Base-by-base conservation (phyloP, 2,888 invertebrate genomes). In the Meandrusa payeni region DNA sequence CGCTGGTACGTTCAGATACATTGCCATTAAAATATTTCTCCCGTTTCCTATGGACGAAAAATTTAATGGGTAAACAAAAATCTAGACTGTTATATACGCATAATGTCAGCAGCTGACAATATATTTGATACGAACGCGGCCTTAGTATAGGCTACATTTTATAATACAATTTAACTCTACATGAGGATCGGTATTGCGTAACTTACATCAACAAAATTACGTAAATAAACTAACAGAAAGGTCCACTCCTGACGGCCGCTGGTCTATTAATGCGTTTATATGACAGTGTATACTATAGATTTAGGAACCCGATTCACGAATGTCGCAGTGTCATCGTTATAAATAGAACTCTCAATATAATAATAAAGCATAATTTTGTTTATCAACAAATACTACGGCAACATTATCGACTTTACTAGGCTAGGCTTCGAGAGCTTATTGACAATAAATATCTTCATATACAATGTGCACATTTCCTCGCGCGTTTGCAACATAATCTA, bases 351-450 rank as follows among this genome's bases (percentile, higher is more conserved):
- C 80, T 82, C 73, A 61, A 68, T 51, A 44, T 61, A 50, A 66
- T 66, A 69, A 73, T 79, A 78, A 82, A 80, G 78, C 80, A 79
- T 76, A 75, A 76, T 80, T 81, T 75, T 69, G 72, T 77, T 42
- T 61, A 74, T 72, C 65, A 81, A 78, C 80, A 81, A 81, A 60
- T 67, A 75, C 81, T 83, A 80, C 76, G 57, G 74, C 77, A 78
- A 80, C 76, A 68, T 78, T 68, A 76, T 72, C 66, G 72, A 78
- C 68, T 68, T 74, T 52, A 51, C 54, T 68, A 76, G 64, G 64
- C 77, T 81, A 83, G 69, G 73, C 71, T 67, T 66, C 66, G 71
- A 75, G 63, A 72, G 56, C 64, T 37, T 28, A 44, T 51, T 68
- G 63, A 73, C 67, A 74, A 76, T 75, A 75, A 76, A 72, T 69